These are phyloP conservation scores for Apocrypta bakeri DNA, from an alignment of 1,140 invertebrate species.

Conservation along the genomic window DNA sequence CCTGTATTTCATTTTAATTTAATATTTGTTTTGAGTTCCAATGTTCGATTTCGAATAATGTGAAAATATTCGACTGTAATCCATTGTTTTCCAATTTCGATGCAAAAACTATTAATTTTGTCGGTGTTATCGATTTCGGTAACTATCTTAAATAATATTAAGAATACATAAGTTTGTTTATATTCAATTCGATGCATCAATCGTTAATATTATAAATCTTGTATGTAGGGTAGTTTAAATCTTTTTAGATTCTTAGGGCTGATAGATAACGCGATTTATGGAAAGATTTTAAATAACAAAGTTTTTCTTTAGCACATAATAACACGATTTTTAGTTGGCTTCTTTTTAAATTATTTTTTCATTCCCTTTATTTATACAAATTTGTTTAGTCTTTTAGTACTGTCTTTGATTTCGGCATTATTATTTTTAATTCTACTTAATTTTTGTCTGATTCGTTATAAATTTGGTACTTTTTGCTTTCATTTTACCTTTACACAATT, in stretches of 20 bases:
- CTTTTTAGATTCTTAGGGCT: constrained; percentile 31
- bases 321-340: neutral
- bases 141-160: constrained; percentile 30
- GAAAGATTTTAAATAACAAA: constrained; percentile 32
- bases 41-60: constrained; percentile 55
- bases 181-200: neutral
- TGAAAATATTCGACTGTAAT: constrained; percentile 58
- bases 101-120: constrained; percentile 30
- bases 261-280: constrained; percentile 26
- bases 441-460: neutral
- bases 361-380: neutral
- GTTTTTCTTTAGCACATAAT: neutral
- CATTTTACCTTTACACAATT: neutral
- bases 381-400: neutral
- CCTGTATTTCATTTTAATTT: constrained; percentile 48
- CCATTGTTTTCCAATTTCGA: constrained; percentile 61
- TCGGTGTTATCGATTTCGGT: constrained; percentile 38
- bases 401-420: neutral
- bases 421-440: constrained; percentile 1
- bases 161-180: constrained; percentile 7
- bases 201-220: too few species aligned
- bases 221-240: constrained; percentile 11
- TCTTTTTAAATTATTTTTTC: neutral
- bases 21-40: constrained; percentile 49
- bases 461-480: neutral